Evolutionary conservation across 2,888 invertebrate genomes (phyloP), one percentile per base, ranked within the genome.

Genomic region (Stramonita haemastoma): DNA sequence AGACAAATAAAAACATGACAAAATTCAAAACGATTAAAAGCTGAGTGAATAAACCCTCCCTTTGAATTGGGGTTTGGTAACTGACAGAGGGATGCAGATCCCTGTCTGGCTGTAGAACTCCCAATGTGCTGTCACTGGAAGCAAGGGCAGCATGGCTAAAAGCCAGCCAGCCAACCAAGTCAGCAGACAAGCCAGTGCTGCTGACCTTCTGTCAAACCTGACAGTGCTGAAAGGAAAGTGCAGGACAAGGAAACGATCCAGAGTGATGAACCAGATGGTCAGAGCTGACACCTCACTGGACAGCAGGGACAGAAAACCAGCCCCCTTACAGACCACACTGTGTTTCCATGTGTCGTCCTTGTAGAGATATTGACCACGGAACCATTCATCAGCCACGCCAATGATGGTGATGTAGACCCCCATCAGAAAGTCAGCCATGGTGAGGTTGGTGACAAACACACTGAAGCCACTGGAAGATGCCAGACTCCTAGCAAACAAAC

Each of bases 71-170:
- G 11, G 81, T 46, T 36, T 36, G 5, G 81, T 46, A 26, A 81
- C 81, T 46, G 81, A 36, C 11, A 46, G 22, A 8, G 46, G 81
- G 22, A 81, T 46, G 36, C 81, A 81, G 2, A 81, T 81, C 5
- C 81, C 81, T 81, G 81, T 81, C 81, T 81, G 81, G 11, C 46
- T 46, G 46, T 81, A 81, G 81, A 81, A 81, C 36, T 81, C 81
- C 81, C 81, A 46, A 22, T 46, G 81, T 26, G 81, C 36, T 46
- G 81, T 81, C 46, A 46, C 22, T 0, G 81, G 81, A 46, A 81
- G 81, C 5, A 46, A 26, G 1, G 81, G 81, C 26, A 46, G 5
- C 1, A 81, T 1, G 22, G 81, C 81, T 26, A 81, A 26, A 22
- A 81, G 11, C 81, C 36, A 36, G 11, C 81, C 81, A 36, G 26